Conservation (phyloP, 2,888 invertebrate species). For the Ormyrus pomaceus region DNA sequence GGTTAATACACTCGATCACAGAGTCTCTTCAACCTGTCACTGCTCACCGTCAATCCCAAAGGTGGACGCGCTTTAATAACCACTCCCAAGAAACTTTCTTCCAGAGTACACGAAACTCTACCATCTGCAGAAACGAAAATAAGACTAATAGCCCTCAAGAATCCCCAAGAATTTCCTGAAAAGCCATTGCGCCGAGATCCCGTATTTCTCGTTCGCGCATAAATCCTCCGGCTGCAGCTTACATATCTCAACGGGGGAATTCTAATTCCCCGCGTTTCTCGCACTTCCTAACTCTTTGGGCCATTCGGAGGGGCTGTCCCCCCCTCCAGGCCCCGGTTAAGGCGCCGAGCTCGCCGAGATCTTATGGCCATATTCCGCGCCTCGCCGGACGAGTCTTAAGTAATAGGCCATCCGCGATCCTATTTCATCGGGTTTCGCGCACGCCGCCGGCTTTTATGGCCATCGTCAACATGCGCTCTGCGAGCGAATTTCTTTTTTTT, state of each 20-base stretch:
- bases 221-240: not conserved
- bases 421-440: constrained; percentile 18
- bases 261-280: constrained; percentile 7
- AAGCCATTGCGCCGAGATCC: no score
- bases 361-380: not conserved
- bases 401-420: constrained; percentile 16
- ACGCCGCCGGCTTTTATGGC: constrained; percentile 40
- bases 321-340: constrained; percentile 2
- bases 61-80: not conserved
- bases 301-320: not conserved
- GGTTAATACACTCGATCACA: constrained; percentile 21
- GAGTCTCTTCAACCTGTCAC: not conserved
- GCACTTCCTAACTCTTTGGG: constrained; percentile 23
- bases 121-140: no score
- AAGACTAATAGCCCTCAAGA: no score
- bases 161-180: no score
- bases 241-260: not conserved
- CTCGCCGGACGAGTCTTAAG: constrained; percentile 22
- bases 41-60: not conserved
- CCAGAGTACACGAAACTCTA: not conserved
- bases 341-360: not conserved
- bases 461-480: not conserved
- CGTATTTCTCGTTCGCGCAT: not conserved
- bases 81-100: not conserved
- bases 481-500: no score